These are phyloP conservation scores for Aelia acuminata DNA, from an alignment of 2,888 invertebrate species.

Conservation along the genomic window DNA sequence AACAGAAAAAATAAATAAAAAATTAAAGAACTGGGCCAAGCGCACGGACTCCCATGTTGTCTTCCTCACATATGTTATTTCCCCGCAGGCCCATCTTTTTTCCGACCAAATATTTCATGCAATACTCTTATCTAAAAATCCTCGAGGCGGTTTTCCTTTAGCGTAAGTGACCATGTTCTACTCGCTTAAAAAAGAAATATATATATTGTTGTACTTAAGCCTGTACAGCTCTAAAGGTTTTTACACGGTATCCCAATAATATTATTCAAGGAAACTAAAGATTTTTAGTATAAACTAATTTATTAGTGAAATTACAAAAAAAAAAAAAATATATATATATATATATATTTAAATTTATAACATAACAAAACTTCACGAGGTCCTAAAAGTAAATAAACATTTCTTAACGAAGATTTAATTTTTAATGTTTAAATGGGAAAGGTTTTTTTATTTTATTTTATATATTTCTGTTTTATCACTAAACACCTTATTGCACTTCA, in stretches of 20 bases:
- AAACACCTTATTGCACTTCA: too few relatives aligned
- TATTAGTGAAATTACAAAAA: too few relatives aligned
- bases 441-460: too few relatives aligned
- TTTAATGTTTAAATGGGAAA: too few relatives aligned
- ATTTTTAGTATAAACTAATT: too few relatives aligned
- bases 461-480: too few relatives aligned
- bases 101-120: not conserved
- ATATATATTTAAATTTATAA: too few relatives aligned
- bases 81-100: not conserved
- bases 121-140: not conserved
- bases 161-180: not conserved
- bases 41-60: not conserved
- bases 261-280: too few relatives aligned
- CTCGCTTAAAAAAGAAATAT: not conserved
- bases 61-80: not conserved
- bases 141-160: not conserved
- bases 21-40: not conserved
- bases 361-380: too few relatives aligned
- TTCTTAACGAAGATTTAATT: too few relatives aligned
- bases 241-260: not conserved
- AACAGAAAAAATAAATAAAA: not conserved
- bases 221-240: not conserved
- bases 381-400: too few relatives aligned
- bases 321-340: too few relatives aligned
- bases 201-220: not conserved